Evolutionary conservation across 2,888 invertebrate species (phyloP).

Genomic region (Caenorhabditis afra): DNA sequence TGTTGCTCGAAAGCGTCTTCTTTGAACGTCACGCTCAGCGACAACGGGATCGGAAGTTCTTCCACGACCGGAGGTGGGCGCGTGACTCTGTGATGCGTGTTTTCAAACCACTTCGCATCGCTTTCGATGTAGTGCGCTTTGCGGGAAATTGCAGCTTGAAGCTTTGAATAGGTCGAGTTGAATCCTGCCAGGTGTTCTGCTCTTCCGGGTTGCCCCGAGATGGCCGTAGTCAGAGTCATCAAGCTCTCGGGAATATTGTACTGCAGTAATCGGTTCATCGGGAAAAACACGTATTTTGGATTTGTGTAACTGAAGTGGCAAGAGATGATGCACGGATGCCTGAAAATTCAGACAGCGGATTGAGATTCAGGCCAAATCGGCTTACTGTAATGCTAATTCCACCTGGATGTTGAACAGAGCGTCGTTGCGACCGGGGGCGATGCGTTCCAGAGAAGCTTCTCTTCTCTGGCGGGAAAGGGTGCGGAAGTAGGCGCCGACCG

Average conservation of each 20-base stretch:
- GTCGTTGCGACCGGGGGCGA: constrained; percentile 67
- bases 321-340: constrained; percentile 77
- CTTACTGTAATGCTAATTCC: constrained; percentile 71
- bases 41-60: constrained; percentile 10
- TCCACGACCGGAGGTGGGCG: background rate
- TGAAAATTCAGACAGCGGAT: constrained; percentile 36
- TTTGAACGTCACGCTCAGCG: constrained; percentile 6
- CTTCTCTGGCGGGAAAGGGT: constrained; percentile 53
- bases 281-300: constrained; percentile 69
- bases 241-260: constrained; percentile 78
- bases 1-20: constrained; percentile 11
- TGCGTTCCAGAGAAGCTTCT: constrained; percentile 67
- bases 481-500: constrained; percentile 74
- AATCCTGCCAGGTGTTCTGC: constrained; percentile 65
- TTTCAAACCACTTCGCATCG: constrained; percentile 72
- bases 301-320: constrained; percentile 76
- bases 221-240: constrained; percentile 61
- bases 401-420: constrained; percentile 75
- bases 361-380: constrained; percentile 7
- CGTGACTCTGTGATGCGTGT: constrained; percentile 44
- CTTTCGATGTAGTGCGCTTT: constrained; percentile 62
- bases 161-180: constrained; percentile 59
- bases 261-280: constrained; percentile 74
- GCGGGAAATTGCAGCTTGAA: constrained; percentile 68
- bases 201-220: constrained; percentile 43